Evolutionary conservation across 2,888 invertebrate species (phyloP), one percentile per base, ranked within the genome.

Genomic region (Acanthosepion esculentum): DNA sequence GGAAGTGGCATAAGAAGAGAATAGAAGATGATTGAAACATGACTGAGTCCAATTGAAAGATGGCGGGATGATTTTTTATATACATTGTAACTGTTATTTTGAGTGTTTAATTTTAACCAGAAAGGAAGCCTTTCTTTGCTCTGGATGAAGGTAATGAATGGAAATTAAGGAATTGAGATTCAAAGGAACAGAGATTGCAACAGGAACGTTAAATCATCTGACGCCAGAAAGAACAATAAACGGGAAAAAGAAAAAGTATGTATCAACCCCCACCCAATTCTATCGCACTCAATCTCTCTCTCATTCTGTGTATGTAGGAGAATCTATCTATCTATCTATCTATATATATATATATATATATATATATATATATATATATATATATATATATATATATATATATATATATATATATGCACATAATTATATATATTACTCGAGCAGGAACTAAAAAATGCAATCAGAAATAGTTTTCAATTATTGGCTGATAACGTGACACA

Each of bases 261-360:
- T 29, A 3, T 64, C 26, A 26, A 29, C 64, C 23, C 8, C 4
- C 64, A 64, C 23, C 0, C 29, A 29, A 18, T 4, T 55, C 15
- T 18, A 55, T 18, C 10, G 53, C 10, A 2, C 41, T 2, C 41
- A 41, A 41, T 41, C 2, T 41, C 41, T 41, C 0, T 2, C 41
- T 41, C n/a, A n/a, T 41, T 41, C 2, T 2, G 3, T 41, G 41
- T 41, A 41, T 41, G 15, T 15, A 10, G 15, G 20, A 55, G 12
- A n/a, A n/a, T n/a, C n/a, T n/a, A n/a, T n/a, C n/a, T n/a, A n/a
- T n/a, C n/a, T 78, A n/a, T n/a, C n/a, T n/a, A 78, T 78, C n/a
- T n/a, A n/a, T 78, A 78, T 78, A n/a, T 78, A 78, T n/a, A 78
- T 78, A 78, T 78, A 78, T 78, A n/a, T 78, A 78, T 78, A 78